A percentile compares a stretch with the other conserved stretches of the same genome.
phyloP scores from a whole-genome alignment of 2,113 vertebrate genomes.

The Pavo muticus region DNA sequence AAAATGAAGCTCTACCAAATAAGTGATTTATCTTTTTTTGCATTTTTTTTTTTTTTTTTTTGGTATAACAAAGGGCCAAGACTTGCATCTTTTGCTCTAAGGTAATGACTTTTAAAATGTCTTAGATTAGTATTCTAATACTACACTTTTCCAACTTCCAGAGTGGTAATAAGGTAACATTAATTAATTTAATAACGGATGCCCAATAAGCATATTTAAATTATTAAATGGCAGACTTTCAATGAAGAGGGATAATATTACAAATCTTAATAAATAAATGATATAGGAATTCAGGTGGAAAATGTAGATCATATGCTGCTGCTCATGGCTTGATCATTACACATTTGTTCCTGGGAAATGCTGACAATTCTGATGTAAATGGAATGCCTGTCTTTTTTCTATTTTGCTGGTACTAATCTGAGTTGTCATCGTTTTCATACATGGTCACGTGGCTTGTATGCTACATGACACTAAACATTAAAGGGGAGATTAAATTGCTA shows the following conservation, averaged over 20 bases:
- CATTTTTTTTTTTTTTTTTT: neutral
- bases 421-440: accelerated
- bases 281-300: neutral
- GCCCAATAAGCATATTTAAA: conserved; percentile 1
- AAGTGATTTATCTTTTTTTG: neutral
- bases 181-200: conserved; percentile 12
- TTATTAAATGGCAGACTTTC: neutral
- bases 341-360: neutral
- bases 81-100: neutral
- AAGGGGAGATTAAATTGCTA: neutral
- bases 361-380: neutral
- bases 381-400: neutral
- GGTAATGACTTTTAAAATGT: neutral
- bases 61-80: neutral
- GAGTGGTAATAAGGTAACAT: neutral
- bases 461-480: neutral
- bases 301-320: neutral
- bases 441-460: accelerated
- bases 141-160: neutral
- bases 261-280: neutral
- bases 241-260: neutral
- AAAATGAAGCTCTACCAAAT: neutral
- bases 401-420: neutral
- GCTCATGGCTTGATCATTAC: neutral
- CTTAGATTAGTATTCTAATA: neutral